Evolutionary conservation across 2,797 vertebrate species (phyloP).

Genomic region (Mormyrops attenuatus): DNA sequence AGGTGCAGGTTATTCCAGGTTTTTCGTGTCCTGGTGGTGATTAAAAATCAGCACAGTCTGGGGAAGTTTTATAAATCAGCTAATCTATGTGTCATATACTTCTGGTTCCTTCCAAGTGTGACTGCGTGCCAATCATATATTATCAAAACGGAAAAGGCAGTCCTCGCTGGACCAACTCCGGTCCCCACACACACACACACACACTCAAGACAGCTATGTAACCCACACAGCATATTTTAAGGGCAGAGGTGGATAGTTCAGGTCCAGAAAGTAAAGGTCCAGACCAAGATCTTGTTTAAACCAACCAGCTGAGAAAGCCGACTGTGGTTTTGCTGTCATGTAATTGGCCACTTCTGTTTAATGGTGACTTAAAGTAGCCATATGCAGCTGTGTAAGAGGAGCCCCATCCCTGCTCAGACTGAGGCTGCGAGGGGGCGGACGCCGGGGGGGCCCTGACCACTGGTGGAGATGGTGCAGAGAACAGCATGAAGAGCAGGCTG

Average conservation of each 20-base stretch:
- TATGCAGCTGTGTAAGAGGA: not conserved
- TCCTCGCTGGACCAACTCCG: not conserved
- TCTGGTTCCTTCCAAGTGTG: not conserved
- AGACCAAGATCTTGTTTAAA: not conserved
- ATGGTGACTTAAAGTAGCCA: not conserved
- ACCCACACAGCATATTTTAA: not conserved
- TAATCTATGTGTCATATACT: not conserved
- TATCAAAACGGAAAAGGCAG: not conserved
- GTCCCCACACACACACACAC: not conserved
- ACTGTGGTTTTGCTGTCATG: not conserved
- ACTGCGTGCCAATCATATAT: not conserved
- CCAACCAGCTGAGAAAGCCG: not conserved
- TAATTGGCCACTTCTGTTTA: not conserved
- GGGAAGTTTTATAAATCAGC: not conserved
- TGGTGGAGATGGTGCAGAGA: not conserved
- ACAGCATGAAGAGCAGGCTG: not conserved
- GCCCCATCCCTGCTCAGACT: not conserved
- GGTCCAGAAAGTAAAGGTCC: not conserved
- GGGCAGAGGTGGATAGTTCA: not conserved
- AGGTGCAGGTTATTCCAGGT: not conserved
- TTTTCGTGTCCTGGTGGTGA: not conserved
- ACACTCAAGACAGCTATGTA: not conserved
- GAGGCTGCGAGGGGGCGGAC: not conserved
- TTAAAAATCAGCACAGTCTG: not conserved
- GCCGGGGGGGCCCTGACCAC: not conserved